Conservation (phyloP, 2,113 vertebrate genomes). For the Rallus limicola region DNA sequence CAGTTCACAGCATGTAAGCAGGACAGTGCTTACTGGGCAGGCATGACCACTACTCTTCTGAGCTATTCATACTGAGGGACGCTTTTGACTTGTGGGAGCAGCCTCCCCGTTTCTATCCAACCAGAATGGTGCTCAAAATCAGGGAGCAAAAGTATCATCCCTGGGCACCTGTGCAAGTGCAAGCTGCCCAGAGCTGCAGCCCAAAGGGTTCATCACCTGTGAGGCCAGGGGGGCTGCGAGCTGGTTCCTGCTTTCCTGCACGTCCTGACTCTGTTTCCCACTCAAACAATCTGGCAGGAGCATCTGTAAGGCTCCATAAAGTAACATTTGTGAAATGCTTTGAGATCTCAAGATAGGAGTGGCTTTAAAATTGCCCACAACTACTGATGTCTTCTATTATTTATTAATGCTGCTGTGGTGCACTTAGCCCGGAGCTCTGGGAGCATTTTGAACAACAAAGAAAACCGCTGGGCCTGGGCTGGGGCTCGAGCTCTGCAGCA, state of each 20-base stretch:
- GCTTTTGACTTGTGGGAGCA: background rate
- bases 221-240: accelerated
- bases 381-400: slow-evolving; percentile 5
- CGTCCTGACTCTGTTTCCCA: background rate
- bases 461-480: background rate
- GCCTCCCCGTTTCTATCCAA: background rate
- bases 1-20: background rate
- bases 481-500: background rate
- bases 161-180: background rate
- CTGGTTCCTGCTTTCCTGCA: background rate
- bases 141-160: background rate
- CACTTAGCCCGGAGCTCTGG: background rate
- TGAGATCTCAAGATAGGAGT: background rate
- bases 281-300: background rate
- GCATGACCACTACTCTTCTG: background rate
- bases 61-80: background rate
- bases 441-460: background rate
- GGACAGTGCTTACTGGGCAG: background rate
- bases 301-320: background rate
- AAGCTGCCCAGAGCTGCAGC: background rate
- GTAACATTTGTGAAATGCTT: background rate
- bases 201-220: background rate
- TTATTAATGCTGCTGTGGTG: background rate
- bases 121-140: background rate
- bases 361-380: slow-evolving; percentile 5